Conservation (phyloP, 2,888 invertebrate species). For the Bugulina stolonifera region DNA sequence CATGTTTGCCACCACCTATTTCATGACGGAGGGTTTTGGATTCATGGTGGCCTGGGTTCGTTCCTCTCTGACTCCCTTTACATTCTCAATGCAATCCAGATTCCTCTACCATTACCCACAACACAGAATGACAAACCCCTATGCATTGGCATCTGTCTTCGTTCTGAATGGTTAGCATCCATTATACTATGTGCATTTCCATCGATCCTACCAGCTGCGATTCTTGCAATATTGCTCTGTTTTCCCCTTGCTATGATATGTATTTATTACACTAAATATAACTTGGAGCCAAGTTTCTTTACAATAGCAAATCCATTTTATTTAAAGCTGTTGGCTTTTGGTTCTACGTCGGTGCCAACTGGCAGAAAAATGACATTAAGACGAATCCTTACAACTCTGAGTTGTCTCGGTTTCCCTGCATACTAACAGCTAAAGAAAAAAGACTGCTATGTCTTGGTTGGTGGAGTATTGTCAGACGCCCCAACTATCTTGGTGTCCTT, state of each 20-base stretch:
- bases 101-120: conserved; percentile 61
- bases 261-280: too few species aligned
- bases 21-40: conserved; percentile 73
- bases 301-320: too few species aligned
- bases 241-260: too few species aligned
- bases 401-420: conserved; percentile 56
- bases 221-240: too few species aligned
- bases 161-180: conserved; percentile 49
- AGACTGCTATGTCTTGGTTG: conserved; percentile 69
- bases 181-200: too few species aligned
- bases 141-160: conserved; percentile 38
- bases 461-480: conserved; percentile 79
- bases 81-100: conserved; percentile 65
- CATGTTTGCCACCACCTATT: conserved; percentile 63
- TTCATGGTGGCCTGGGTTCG: conserved; percentile 67
- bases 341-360: conserved; percentile 59
- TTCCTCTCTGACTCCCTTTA: conserved; percentile 65
- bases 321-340: background rate
- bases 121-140: conserved; percentile 35
- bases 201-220: too few species aligned
- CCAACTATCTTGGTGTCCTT: conserved; percentile 81
- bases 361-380: conserved; percentile 74
- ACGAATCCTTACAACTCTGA: conserved; percentile 68
- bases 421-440: conserved; percentile 59
- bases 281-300: too few species aligned